Evolutionary conservation across 2,888 invertebrate genomes (phyloP), one percentile per base, ranked within the genome.

Genomic region (Hydriomena furcata): DNA sequence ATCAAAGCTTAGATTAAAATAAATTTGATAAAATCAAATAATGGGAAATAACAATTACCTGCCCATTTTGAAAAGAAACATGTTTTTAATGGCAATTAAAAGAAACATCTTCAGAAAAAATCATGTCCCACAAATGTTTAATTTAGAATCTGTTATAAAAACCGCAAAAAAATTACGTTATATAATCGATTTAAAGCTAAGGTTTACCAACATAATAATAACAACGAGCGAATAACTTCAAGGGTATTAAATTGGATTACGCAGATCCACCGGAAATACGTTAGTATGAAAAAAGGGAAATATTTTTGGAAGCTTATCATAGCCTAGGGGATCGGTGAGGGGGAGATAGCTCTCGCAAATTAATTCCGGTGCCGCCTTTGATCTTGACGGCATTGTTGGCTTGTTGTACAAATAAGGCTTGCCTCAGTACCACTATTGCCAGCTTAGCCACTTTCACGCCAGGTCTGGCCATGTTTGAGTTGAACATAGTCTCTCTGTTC

Each of bases 361-460:
- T 84, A 84, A 85, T 84, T 84, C 79, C 82, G 72, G 77, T 75
- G 70, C 71, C 67, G 66, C 73, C 80, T 85, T 85, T 85, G 85
- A 85, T 84, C 81, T 84, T 73, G 59, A 58, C 71, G 71, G 76
- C 70, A 83, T 83, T 85, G 82, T 84, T 73, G 76, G 77, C 76
- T 75, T 75, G 76, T 76, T 76, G 74, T 75, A 77, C 81, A 84
- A 84, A 84, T 84, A 84, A 77, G 69, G 62, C 66, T 54, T 65
- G 52, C 65, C 64, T 57, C 55, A 57, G 49, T 42, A 58, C 50
- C 43, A 40, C 20, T 52, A 40, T 48, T 47, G 38, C 47, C 47
- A 43, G 37, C 38, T 52, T 35, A 23, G 31, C 1, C 27, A 11
- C 4, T 27, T 46, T 45, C 17, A 7, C 7, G 46, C 25, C 46